Base-by-base conservation (phyloP, 2,888 invertebrate species). In the Drosophila fungiperda region DNA sequence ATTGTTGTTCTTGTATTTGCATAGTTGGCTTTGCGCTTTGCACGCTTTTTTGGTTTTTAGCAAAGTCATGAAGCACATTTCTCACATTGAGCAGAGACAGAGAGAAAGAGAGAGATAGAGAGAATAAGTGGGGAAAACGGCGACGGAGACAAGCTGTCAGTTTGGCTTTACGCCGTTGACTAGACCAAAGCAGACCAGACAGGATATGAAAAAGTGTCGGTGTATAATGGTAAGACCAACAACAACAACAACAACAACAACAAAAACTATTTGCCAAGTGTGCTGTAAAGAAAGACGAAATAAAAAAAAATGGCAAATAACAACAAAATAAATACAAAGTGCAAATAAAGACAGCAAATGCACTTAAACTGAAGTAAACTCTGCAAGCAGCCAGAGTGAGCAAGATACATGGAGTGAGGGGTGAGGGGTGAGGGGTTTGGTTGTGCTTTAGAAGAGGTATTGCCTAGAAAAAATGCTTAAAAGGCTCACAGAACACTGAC, bases 361-460 rank as follows among this genome's bases (percentile, higher is more conserved):
- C 90, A 90, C 87, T 87, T 90, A 90, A 90, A 90, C 87, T 78
- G 71, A 75, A 84, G 84, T 87, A 87, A 90, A 87, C 90, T 90
- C 77, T 78, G 60, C 68, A 76, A 63, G 76, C 80, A 75, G 58
- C 58, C 45, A 9, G 17, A 38, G 38, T 40, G 29, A 26, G 49
- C 49, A 17, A 40, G 29, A 29, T 12, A 6, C 35, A 11, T 26
- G 20, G 23, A 26, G 52, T 26, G 26, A 9, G 20, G 23, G n/a
- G 15, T 11, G 17, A 11, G 17, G 17, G 17, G 17, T 26, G 26
- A 12, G 38, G 7, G 38, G 12, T 0, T 36, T 17, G 23, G 54
- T 20, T 23, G 26, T 55, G 49, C 69, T 33, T 33, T 26, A 48
- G 40, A 61, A 68, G 50, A 59, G 64, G 45, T 53, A 76, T 76